Evolutionary conservation across 1,140 invertebrate species (phyloP).

Genomic region (Pseudomyrmex sp.): DNA sequence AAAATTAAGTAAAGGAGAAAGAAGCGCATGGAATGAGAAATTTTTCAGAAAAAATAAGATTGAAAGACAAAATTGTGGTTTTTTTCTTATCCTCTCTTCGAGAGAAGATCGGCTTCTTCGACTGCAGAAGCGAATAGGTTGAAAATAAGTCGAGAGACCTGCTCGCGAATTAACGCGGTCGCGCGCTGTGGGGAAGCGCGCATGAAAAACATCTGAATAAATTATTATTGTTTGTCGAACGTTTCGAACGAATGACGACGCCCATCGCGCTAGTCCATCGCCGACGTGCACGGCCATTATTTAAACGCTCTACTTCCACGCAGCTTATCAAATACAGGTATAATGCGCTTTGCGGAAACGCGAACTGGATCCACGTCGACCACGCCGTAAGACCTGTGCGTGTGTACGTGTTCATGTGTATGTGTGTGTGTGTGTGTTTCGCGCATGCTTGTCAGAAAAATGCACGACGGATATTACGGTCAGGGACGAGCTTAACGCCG

Average conservation of each 20-base stretch:
- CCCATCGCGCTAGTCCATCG: conserved; percentile 68
- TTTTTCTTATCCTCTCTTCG: background rate
- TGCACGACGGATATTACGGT: conserved; percentile 66
- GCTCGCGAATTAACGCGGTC: conserved; percentile 63
- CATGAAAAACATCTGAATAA: conserved; percentile 83
- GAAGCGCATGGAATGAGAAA: background rate
- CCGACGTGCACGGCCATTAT: conserved; percentile 70
- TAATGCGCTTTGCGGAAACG: conserved; percentile 78
- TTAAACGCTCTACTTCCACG: conserved; percentile 79
- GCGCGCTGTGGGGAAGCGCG: conserved; percentile 47
- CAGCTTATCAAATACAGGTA: conserved; percentile 80
- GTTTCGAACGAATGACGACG: conserved; percentile 74
- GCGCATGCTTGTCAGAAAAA: conserved; percentile 69
- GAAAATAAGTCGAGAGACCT: conserved; percentile 6
- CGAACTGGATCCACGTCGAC: conserved; percentile 70
- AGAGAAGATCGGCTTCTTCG: background rate
- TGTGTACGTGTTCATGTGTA: background rate
- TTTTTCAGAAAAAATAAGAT: background rate
- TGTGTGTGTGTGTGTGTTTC: conserved; percentile 42
- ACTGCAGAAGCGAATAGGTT: background rate
- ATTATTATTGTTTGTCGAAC: conserved; percentile 83
- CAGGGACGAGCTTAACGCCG: conserved; percentile 61
- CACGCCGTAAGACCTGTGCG: conserved; percentile 16
- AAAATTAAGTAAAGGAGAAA: background rate
- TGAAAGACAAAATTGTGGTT: too few species aligned